Conservation (phyloP, 1,140 invertebrate species). For the Drosophila eugracilis region DNA sequence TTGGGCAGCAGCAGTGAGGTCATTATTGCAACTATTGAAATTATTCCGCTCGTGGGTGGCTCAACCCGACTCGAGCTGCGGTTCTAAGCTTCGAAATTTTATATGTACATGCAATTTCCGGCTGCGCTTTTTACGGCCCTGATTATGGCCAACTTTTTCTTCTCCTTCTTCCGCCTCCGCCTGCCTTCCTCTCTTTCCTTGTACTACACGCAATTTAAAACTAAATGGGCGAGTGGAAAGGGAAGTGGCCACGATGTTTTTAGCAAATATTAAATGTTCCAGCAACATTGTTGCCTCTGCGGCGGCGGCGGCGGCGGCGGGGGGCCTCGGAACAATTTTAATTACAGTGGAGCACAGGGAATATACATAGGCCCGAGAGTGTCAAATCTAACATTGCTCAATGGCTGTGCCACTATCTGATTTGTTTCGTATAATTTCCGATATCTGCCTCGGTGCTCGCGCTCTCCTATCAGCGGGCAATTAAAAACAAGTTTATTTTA, state of each 20-base stretch:
- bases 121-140: slow-evolving; percentile 50
- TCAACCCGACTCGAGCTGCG: slow-evolving; percentile 13
- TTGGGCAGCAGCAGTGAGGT: slow-evolving; percentile 66
- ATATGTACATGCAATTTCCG: slow-evolving; percentile 63
- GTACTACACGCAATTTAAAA: slow-evolving; percentile 60
- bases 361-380: slow-evolving; percentile 3
- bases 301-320: no score
- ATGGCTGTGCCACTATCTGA: slow-evolving; percentile 33
- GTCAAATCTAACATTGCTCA: slow-evolving; percentile 34
- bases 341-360: slow-evolving; percentile 18
- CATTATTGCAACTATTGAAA: slow-evolving; percentile 81
- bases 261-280: slow-evolving; percentile 57
- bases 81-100: slow-evolving; percentile 48
- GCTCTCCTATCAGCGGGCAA: slow-evolving; percentile 59
- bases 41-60: slow-evolving; percentile 71
- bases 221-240: slow-evolving; percentile 46
- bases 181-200: slow-evolving; percentile 10
- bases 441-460: slow-evolving; percentile 32
- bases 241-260: slow-evolving; percentile 29
- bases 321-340: slow-evolving; percentile 13
- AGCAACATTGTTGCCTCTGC: slow-evolving; percentile 52
- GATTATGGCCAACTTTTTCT: slow-evolving; percentile 51
- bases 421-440: slow-evolving; percentile 53
- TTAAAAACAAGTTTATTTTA: slow-evolving; percentile 83
- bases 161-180: slow-evolving; percentile 4